phyloP scores from a whole-genome alignment of 1,140 invertebrate species.

The Bombus difficillimus region DNA sequence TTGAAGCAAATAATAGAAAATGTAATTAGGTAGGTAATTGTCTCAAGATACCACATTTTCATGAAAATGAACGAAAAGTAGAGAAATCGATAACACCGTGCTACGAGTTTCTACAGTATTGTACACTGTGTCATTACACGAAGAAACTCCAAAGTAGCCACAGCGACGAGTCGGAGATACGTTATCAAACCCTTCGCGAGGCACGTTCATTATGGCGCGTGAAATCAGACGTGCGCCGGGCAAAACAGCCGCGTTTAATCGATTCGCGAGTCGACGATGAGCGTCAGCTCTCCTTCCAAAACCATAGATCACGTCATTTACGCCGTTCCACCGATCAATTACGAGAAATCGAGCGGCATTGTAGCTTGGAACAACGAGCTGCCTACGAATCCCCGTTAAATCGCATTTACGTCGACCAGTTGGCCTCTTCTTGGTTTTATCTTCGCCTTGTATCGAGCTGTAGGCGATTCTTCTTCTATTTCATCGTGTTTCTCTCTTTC shows the following conservation, averaged over 20 bases:
- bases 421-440: constrained; percentile 3
- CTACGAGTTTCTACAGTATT: not conserved
- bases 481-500: not conserved
- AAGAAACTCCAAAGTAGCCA: not conserved
- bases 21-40: too few species aligned
- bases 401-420: constrained; percentile 1
- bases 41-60: too few species aligned
- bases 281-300: not conserved
- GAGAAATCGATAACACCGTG: not conserved
- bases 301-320: constrained; percentile 1
- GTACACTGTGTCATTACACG: not conserved
- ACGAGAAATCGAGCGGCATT: constrained; percentile 6
- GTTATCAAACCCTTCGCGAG: not conserved
- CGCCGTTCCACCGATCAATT: not conserved
- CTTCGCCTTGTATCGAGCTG: constrained; percentile 1
- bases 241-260: not conserved
- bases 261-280: not conserved
- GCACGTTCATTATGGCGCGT: not conserved
- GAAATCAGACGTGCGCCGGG: not conserved
- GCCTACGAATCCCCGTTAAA: constrained; percentile 4
- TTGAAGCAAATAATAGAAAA: too few species aligned
- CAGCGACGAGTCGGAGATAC: not conserved
- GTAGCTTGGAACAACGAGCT: not conserved
- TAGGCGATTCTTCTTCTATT: not conserved
- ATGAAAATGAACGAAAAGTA: not conserved